Evolutionary conservation across 2,888 invertebrate genomes (phyloP).

Genomic region (Laspeyria flexula): DNA sequence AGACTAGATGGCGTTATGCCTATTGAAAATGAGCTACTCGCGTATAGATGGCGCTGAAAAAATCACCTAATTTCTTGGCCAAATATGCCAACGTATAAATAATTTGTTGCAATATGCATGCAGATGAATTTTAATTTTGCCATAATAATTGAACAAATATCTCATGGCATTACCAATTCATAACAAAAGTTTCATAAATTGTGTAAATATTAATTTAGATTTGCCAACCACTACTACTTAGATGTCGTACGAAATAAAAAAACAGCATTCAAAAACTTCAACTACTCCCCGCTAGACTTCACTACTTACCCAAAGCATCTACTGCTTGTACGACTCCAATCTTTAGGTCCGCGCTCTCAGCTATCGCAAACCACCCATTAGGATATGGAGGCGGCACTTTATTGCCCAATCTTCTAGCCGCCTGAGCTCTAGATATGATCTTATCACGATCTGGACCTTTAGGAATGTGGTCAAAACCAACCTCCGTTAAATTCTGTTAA

Average conservation of each 20-base stretch:
- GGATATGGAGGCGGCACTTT: slow-evolving; percentile 93
- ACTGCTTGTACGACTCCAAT: slow-evolving; percentile 86
- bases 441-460: slow-evolving; percentile 57
- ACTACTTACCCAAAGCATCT: slow-evolving; percentile 87
- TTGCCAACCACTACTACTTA: too few relatives aligned
- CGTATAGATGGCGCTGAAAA: background rate
- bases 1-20: too few relatives aligned
- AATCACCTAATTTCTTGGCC: background rate
- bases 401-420: slow-evolving; percentile 86
- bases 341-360: slow-evolving; percentile 88
- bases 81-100: background rate
- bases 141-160: too few relatives aligned
- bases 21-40: background rate
- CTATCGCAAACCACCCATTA: slow-evolving; percentile 95
- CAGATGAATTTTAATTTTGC: too few relatives aligned
- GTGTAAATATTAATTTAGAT: too few relatives aligned
- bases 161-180: too few relatives aligned
- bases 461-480: slow-evolving; percentile 75
- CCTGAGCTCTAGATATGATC: slow-evolving; percentile 77
- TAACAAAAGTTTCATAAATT: too few relatives aligned
- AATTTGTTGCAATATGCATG: too few relatives aligned
- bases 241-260: too few relatives aligned
- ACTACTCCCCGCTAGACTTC: background rate
- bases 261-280: too few relatives aligned
- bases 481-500: slow-evolving; percentile 82